A percentile compares a stretch with the other conserved stretches of the same genome.
These are phyloP conservation scores for Pipistrellus nathusii DNA, from an alignment of 2,797 vertebrate species.

Conservation along the genomic window DNA sequence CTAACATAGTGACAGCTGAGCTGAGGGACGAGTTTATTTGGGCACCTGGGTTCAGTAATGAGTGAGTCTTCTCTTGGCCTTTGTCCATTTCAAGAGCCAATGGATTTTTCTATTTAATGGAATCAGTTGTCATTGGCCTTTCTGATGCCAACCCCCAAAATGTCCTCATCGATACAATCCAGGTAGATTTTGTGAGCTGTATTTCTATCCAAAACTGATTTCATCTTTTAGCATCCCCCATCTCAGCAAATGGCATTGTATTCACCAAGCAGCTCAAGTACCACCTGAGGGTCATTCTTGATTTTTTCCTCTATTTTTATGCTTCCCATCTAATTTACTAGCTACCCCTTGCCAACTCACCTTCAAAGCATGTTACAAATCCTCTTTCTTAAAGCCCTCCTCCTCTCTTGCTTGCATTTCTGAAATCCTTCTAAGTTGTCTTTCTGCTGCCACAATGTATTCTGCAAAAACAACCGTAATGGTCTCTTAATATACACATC, in stretches of 20 bases:
- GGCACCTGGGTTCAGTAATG: background rate
- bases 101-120: background rate
- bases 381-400: background rate
- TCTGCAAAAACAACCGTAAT: background rate
- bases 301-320: background rate
- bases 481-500: background rate
- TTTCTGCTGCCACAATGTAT: background rate
- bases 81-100: slow-evolving; percentile 6
- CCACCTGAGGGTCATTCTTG: background rate
- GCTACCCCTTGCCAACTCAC: background rate
- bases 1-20: background rate
- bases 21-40: background rate
- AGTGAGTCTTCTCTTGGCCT: background rate
- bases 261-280: background rate
- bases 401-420: background rate
- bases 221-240: background rate
- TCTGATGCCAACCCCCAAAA: background rate
- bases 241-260: background rate
- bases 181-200: background rate
- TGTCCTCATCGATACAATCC: background rate
- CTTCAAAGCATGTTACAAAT: background rate
- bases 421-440: background rate
- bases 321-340: background rate
- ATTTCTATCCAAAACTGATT: background rate
- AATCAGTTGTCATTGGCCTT: background rate